Evolutionary conservation across 2,113 vertebrate species (phyloP).

Genomic region (Halcyon malimbica): DNA sequence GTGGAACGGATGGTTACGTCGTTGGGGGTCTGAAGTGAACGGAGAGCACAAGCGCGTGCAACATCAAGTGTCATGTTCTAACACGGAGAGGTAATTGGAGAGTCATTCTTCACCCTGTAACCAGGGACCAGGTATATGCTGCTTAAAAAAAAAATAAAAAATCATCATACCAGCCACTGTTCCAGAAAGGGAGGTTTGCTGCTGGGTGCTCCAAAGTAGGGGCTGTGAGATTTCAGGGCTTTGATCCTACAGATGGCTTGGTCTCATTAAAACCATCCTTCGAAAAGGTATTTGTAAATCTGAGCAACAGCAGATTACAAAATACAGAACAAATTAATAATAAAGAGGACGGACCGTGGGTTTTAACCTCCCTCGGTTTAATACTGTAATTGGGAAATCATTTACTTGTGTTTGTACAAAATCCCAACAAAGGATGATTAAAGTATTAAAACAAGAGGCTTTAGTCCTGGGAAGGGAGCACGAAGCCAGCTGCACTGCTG

Average conservation of each 20-base stretch:
- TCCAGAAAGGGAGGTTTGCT: background rate
- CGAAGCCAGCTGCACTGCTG: slow-evolving; percentile 40
- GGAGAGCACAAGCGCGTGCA: background rate
- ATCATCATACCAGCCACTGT: background rate
- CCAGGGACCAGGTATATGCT: slow-evolving; percentile 39
- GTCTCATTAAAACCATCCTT: background rate
- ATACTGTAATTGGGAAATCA: slow-evolving; percentile 60
- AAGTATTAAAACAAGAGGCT: slow-evolving; percentile 44
- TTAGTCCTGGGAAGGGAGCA: background rate
- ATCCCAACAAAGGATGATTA: slow-evolving; percentile 51
- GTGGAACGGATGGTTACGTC: background rate
- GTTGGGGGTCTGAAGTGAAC: slow-evolving; percentile 13
- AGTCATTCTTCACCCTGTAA: slow-evolving; percentile 54
- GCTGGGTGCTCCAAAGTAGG: background rate
- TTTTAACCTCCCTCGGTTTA: slow-evolving; percentile 44
- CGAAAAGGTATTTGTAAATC: slow-evolving; percentile 33
- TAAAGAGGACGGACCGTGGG: background rate
- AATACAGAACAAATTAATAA: slow-evolving; percentile 2
- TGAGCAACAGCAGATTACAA: slow-evolving; percentile 29
- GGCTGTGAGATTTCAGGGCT: background rate
- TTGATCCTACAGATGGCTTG: slow-evolving; percentile 8
- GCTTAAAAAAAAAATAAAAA: background rate
- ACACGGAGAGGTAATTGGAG: background rate
- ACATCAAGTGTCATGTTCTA: slow-evolving; percentile 7
- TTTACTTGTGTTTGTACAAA: slow-evolving; percentile 22